Evolutionary conservation across 2,888 invertebrate genomes (phyloP), one percentile per base, ranked within the genome.

Genomic region (Melinopterus prodromus): DNA sequence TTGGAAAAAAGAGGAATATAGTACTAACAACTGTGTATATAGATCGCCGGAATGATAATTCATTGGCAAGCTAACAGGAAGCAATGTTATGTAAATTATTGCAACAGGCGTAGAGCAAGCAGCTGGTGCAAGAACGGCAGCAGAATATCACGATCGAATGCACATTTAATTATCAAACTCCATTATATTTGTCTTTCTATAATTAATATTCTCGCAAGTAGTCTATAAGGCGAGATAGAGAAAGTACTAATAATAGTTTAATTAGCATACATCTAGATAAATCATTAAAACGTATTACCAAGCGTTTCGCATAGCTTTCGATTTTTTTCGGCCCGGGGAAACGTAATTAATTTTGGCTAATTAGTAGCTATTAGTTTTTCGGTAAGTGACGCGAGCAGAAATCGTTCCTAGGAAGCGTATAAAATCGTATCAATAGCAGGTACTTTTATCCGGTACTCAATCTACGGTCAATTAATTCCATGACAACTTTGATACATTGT

Each of bases 401-500:
- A 71, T 26, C 71, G 36, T 74, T 35, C 74, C 36, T 74, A 74
- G 74, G 37, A 35, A 37, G 74, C 74, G 37, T n/a, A 74, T 36
- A n/a, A 35, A 35, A 69, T 15, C n/a, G 16, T 12, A 12, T 16
- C 26, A 16, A n/a, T 74, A 37, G n/a, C 74, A 36, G 71, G 16
- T 71, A 37, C 74, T 35, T 81, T 86, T 87, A 87, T 87, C 86
- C 80, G 82, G 83, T 84, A 84, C 85, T 87, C 86, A 86, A 88
- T 87, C 87, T 86, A 78, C 81, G 84, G 82, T 86, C 87, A 87
- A 87, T 88, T 88, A 87, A 87, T 86, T 84, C 84, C 85, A 84
- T 86, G 87, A 87, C 87, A 87, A 86, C 85, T 87, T 86, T 85
- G 86, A 84, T 86, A 86, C 86, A 86, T 86, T 87, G 86, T 86